Percentiles rank a stretch among this genome's conserved stretches.
Evolutionary conservation across 2,797 vertebrate species (phyloP).

Genomic region (Arremon brunneinucha): DNA sequence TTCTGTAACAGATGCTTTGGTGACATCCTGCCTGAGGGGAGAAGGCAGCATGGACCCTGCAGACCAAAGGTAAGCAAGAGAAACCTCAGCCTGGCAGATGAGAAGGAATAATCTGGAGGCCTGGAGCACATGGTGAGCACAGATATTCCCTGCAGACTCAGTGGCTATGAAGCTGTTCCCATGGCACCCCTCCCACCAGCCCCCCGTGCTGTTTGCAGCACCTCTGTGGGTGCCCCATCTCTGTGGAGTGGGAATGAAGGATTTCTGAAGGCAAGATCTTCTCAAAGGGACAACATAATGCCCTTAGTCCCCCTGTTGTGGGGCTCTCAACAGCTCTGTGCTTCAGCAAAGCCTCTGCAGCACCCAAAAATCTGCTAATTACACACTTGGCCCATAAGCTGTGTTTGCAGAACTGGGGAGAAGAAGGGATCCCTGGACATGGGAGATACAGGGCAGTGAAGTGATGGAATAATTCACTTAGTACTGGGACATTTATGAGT

Average conservation of each 20-base stretch:
- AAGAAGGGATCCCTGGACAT: background rate
- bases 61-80: background rate
- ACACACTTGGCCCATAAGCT: background rate
- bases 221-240: background rate
- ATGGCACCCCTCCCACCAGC: background rate
- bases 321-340: background rate
- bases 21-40: background rate
- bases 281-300: background rate
- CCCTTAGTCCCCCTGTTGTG: accelerated
- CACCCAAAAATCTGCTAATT: background rate
- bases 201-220: accelerated
- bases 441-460: slow-evolving; percentile 24
- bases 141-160: background rate
- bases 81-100: background rate
- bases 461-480: slow-evolving; percentile 60
- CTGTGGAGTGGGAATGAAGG: background rate
- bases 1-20: background rate
- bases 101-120: background rate
- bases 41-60: background rate
- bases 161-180: background rate
- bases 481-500: slow-evolving; percentile 51
- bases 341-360: background rate
- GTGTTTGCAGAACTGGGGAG: background rate
- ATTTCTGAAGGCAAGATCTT: background rate
- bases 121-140: accelerated